Evolutionary conservation across 1,140 invertebrate species (phyloP).

Genomic region (Drosophila nigrodunni): DNA sequence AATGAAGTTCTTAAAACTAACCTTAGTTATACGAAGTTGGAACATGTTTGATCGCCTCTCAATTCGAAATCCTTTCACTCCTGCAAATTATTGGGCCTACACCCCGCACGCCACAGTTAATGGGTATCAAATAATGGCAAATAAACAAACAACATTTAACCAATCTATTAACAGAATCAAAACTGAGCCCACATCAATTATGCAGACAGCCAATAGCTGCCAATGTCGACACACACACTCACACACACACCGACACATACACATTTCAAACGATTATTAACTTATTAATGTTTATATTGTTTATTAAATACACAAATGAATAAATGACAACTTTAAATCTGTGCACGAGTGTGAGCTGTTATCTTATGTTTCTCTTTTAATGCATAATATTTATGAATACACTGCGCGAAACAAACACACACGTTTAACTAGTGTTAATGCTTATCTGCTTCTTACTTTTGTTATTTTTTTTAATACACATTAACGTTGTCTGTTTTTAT

Average conservation of each 20-base stretch:
- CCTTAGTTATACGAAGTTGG: too few species aligned
- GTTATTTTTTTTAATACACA: constrained; percentile 2
- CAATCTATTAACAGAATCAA: constrained; percentile 19
- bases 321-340: constrained; percentile 33
- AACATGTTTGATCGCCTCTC: too few species aligned
- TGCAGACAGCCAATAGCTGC: constrained; percentile 13
- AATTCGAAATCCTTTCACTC: too few species aligned
- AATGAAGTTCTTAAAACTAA: too few species aligned
- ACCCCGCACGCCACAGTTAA: too few species aligned
- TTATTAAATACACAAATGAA: constrained; percentile 36
- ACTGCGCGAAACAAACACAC: neutral
- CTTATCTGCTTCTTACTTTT: neutral
- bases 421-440: constrained; percentile 13
- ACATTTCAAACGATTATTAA: constrained; percentile 38
- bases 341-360: constrained; percentile 11
- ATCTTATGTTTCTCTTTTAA: constrained; percentile 26
- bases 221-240: neutral
- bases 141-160: constrained; percentile 2
- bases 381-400: constrained; percentile 19
- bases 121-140: too few species aligned
- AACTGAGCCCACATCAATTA: constrained; percentile 33
- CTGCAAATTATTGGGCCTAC: too few species aligned
- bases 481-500: too few species aligned
- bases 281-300: constrained; percentile 47
- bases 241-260: neutral